Evolutionary conservation across 2,113 vertebrate species (phyloP).

Genomic region (Sminthopsis crassicaudata): DNA sequence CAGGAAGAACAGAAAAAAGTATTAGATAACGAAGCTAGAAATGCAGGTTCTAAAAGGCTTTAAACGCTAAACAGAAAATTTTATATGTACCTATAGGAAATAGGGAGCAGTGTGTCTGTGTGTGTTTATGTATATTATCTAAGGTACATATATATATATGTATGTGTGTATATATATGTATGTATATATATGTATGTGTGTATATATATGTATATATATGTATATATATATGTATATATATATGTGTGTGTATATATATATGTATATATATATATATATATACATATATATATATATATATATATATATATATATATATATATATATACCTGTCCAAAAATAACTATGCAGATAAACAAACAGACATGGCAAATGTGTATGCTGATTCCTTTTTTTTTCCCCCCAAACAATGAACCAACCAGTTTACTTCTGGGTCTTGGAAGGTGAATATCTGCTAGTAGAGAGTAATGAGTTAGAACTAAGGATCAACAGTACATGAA

Average conservation of each 20-base stretch:
- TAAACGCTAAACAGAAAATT: background rate
- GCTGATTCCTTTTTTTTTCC: background rate
- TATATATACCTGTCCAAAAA: background rate
- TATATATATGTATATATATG: too few species aligned
- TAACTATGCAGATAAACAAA: background rate
- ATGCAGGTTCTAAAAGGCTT: background rate
- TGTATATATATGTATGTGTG: too few species aligned
- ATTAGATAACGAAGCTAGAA: background rate
- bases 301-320: too few species aligned
- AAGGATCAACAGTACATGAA: background rate
- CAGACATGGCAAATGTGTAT: background rate
- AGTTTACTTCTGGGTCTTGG: background rate
- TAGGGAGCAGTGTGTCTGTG: background rate
- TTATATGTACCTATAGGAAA: background rate
- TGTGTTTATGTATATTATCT: background rate
- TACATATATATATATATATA: too few species aligned
- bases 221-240: too few species aligned
- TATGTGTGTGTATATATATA: too few species aligned
- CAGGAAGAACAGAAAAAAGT: background rate
- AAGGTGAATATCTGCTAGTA: background rate
- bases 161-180: too few species aligned
- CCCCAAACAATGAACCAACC: background rate
- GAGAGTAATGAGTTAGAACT: background rate
- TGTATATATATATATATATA: too few species aligned
- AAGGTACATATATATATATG: background rate